Percentiles rank a stretch among this genome's conserved stretches.
Conservation (phyloP, 2,797 vertebrate species). For the Remorina albescens region DNA sequence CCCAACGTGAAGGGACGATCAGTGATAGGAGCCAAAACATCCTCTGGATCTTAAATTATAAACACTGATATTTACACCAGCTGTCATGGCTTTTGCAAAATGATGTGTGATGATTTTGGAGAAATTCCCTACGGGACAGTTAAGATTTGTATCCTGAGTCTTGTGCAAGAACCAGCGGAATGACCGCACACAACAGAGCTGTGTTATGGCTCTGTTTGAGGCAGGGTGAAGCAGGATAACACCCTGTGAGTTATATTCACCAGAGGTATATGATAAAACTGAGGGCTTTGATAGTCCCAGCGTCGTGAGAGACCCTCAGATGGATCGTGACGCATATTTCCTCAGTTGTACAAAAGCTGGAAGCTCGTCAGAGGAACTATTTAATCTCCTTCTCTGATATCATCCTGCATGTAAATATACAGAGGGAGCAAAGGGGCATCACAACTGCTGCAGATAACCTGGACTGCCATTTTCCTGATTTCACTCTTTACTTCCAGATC, state of each 20-base stretch:
- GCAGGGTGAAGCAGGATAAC: neutral
- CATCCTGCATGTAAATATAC: conserved; percentile 45
- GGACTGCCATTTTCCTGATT: conserved; percentile 67
- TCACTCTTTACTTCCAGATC: conserved; percentile 47
- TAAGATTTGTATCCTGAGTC: conserved; percentile 12
- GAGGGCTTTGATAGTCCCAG: conserved; percentile 12
- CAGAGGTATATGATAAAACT: conserved; percentile 12
- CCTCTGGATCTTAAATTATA: neutral
- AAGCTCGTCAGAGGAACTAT: conserved; percentile 74
- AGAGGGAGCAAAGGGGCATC: conserved; percentile 28
- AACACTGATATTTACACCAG: conserved; percentile 55
- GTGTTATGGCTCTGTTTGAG: neutral
- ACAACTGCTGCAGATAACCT: conserved; percentile 44
- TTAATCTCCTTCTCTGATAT: conserved; percentile 58
- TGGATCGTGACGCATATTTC: conserved; percentile 46
- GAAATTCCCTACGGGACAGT: conserved; percentile 1
- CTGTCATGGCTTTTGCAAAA: conserved; percentile 2
- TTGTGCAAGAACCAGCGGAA: neutral
- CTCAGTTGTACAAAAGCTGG: conserved; percentile 74
- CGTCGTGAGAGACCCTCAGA: conserved; percentile 30
- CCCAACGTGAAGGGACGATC: conserved; percentile 7
- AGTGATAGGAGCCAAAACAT: conserved; percentile 26
- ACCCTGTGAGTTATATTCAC: neutral
- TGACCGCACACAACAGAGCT: neutral
- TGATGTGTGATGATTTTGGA: conserved; percentile 10